Percentiles rank a stretch among this genome's conserved stretches.
Conservation (phyloP, 2,113 vertebrate genomes). For the Ramphastos sulfuratus region DNA sequence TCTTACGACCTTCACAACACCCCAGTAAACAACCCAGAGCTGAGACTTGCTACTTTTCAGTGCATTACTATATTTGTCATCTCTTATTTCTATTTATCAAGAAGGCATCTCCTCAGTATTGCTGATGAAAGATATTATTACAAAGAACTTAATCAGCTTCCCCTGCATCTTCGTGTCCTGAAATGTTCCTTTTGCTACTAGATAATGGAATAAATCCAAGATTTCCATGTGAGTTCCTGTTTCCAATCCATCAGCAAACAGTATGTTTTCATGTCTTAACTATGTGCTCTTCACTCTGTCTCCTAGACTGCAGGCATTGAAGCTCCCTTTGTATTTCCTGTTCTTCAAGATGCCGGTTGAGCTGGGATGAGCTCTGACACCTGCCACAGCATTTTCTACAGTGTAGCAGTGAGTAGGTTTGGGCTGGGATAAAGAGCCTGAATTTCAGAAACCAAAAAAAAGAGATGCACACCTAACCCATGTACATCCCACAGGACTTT, state of each 20-base stretch:
- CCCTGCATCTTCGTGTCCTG: background rate
- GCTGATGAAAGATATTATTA: background rate
- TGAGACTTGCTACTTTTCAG: background rate
- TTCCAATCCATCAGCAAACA: background rate
- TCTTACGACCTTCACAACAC: background rate
- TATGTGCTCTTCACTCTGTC: background rate
- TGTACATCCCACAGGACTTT: background rate
- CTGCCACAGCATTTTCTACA: background rate
- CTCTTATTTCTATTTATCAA: background rate
- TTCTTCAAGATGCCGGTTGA: background rate
- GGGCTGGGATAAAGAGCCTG: background rate
- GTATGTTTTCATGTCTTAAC: background rate
- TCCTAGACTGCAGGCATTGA: background rate
- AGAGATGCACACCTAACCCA: background rate
- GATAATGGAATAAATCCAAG: background rate
- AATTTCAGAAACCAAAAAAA: background rate
- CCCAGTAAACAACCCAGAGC: background rate
- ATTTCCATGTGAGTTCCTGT: background rate
- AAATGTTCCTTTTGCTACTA: background rate
- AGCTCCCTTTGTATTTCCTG: background rate
- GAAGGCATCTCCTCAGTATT: background rate
- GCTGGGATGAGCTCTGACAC: background rate
- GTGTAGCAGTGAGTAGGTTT: background rate
- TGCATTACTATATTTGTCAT: background rate
- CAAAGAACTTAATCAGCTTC: background rate